Evolutionary conservation across 2,888 invertebrate genomes (phyloP), one percentile per base, ranked within the genome.

Genomic region (Heteromyza rotundicornis): DNA sequence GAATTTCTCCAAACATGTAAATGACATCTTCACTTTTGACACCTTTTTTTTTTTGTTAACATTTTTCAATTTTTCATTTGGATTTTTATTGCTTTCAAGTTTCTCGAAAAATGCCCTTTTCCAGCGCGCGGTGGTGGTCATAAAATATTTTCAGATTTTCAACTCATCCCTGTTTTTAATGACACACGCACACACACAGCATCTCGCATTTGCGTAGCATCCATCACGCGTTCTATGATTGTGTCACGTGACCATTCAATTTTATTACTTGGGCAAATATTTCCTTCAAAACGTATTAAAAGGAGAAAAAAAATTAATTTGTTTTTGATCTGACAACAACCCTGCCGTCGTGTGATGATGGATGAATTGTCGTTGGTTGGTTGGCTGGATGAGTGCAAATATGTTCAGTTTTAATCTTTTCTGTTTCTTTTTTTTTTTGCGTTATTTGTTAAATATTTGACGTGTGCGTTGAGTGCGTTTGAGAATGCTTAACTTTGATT

Each of bases 371-470:
- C n/a, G n/a, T n/a, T n/a, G n/a, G n/a, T n/a, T n/a, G n/a, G n/a
- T n/a, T n/a, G n/a, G n/a, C n/a, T n/a, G n/a, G 27, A 27, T 10
- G 27, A 27, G 27, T 27, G 27, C n/a, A 27, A 27, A 27, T 5
- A 27, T 27, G n/a, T n/a, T n/a, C 27, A 20, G 49, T 17, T 19
- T 19, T 2, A 24, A 49, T 19, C 5, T 14, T 17, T 17, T 49
- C 2, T 49, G 2, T 44, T 44, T 40, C 16, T 56, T 56, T 23
- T 44, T 51, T 24, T 40, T 55, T 40, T 56, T 44, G 20, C 24
- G 10, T 20, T 19, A 16, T 56, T 36, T 44, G 56, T 56, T 40
- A 56, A 36, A 24, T 22, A 14, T 56, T 56, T 56, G 44, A n/a
- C 17, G 10, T 47, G 16, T 44, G 22, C 24, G 35, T 27, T 27